Percentiles rank a stretch among this genome's conserved stretches.
These are phyloP conservation scores for Tachysurus fulvidraco DNA, from an alignment of 2,113 vertebrate genomes.

Conservation along the genomic window DNA sequence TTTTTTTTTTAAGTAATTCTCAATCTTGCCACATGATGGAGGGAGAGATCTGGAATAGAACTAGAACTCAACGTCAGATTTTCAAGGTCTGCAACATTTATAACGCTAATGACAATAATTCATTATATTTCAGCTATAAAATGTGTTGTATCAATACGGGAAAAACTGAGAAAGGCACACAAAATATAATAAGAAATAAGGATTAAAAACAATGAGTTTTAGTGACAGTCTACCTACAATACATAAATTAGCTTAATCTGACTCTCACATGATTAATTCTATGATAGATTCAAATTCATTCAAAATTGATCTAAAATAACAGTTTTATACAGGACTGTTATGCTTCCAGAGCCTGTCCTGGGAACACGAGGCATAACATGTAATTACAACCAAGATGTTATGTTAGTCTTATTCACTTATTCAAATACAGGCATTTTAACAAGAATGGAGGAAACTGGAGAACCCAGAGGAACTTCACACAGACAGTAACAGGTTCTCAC, in stretches of 20 bases:
- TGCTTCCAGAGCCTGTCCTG: background rate
- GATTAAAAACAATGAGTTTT: background rate
- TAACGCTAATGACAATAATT: background rate
- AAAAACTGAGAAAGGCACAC: background rate
- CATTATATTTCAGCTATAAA: background rate
- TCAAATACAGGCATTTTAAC: background rate
- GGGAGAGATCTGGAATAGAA: background rate
- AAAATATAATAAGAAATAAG: background rate
- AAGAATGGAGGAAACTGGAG: background rate
- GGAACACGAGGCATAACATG: background rate
- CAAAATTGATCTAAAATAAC: background rate
- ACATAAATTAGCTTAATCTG: background rate
- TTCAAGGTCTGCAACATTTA: background rate
- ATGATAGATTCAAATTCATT: background rate
- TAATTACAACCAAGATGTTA: background rate
- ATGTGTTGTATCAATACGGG: background rate
- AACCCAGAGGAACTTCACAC: background rate
- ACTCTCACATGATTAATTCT: background rate
- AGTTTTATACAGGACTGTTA: background rate
- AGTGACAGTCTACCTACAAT: background rate
- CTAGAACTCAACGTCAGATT: background rate
- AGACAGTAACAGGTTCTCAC: background rate
- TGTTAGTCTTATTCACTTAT: background rate
- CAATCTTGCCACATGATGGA: slow-evolving; percentile 7
- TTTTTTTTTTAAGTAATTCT: background rate